These are phyloP conservation scores for Coleophora flavipennella DNA, from an alignment of 2,888 invertebrate genomes.

Conservation along the genomic window DNA sequence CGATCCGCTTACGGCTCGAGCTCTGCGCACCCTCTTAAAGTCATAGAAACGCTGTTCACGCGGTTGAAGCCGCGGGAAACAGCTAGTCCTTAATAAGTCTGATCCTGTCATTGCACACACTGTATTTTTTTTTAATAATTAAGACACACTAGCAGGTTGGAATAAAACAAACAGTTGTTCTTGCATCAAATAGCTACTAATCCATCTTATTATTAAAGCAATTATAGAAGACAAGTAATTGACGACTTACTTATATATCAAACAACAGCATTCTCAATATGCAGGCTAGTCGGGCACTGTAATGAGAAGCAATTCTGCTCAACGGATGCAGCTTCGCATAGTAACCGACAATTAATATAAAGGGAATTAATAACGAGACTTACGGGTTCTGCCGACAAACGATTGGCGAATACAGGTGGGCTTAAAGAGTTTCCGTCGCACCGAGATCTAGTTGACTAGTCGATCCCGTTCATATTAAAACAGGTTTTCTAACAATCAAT, in stretches of 20 bases:
- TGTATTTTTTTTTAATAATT: too few relatives aligned
- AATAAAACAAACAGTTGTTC: conserved; percentile 4
- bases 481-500: conserved; percentile 48
- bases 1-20: too few relatives aligned
- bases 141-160: background rate
- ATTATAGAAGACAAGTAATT: conserved; percentile 11
- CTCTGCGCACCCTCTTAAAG: too few relatives aligned
- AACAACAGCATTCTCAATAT: conserved; percentile 17
- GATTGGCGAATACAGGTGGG: conserved; percentile 54
- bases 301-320: conserved; percentile 48
- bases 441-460: conserved; percentile 34
- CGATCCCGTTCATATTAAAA: conserved; percentile 36
- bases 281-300: conserved; percentile 34
- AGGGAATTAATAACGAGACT: conserved; percentile 33
- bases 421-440: conserved; percentile 33
- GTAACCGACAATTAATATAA: conserved; percentile 53
- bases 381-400: conserved; percentile 34
- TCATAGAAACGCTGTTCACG: too few relatives aligned
- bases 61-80: too few relatives aligned
- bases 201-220: conserved; percentile 9
- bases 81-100: too few relatives aligned
- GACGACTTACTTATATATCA: conserved; percentile 10
- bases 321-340: conserved; percentile 50
- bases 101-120: too few relatives aligned
- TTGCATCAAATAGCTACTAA: conserved; percentile 5